These are phyloP conservation scores for Semicossyphus pulcher DNA, from an alignment of 2,113 vertebrate species.

Conservation along the genomic window DNA sequence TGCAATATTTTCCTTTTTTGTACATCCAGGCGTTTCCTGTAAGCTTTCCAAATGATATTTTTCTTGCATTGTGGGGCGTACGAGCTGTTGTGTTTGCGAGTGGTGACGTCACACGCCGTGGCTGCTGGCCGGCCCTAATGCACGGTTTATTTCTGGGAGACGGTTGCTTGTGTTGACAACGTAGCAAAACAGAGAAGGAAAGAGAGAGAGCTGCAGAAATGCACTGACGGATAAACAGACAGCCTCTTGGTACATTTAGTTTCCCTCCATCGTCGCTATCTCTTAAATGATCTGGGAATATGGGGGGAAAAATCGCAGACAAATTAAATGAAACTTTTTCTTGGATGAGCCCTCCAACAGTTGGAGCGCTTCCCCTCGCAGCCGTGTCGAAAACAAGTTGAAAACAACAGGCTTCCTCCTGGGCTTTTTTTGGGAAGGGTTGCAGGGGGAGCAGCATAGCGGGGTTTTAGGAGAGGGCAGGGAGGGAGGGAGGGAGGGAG, in stretches of 20 bases:
- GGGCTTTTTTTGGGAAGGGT: conserved; percentile 53
- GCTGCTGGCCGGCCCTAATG: conserved; percentile 47
- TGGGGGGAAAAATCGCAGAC: conserved; percentile 28
- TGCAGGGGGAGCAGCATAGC: conserved; percentile 45
- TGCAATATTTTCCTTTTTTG: conserved; percentile 56
- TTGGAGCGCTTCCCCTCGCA: conserved; percentile 65
- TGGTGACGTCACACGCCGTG: conserved; percentile 55
- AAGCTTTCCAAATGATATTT: conserved; percentile 11
- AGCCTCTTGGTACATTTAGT: not conserved
- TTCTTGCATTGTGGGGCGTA: conserved; percentile 20
- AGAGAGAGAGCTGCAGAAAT: conserved; percentile 9
- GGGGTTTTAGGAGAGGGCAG: conserved; percentile 39
- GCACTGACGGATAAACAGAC: conserved; percentile 43
- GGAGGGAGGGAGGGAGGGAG: not conserved
- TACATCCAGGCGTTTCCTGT: conserved; percentile 25
- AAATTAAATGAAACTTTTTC: conserved; percentile 27
- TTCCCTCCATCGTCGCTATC: conserved; percentile 18
- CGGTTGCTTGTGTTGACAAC: conserved; percentile 73
- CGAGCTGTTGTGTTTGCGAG: conserved; percentile 45
- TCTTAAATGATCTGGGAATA: conserved; percentile 25
- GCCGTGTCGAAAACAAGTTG: conserved; percentile 60
- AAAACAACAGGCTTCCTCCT: conserved; percentile 74
- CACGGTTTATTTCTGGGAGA: conserved; percentile 75
- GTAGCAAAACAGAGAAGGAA: conserved; percentile 62
- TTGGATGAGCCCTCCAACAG: conserved; percentile 30